Percentiles rank a stretch among this genome's conserved stretches.
Evolutionary conservation across 2,797 vertebrate species (phyloP).

Genomic region (Podarcis siculus): DNA sequence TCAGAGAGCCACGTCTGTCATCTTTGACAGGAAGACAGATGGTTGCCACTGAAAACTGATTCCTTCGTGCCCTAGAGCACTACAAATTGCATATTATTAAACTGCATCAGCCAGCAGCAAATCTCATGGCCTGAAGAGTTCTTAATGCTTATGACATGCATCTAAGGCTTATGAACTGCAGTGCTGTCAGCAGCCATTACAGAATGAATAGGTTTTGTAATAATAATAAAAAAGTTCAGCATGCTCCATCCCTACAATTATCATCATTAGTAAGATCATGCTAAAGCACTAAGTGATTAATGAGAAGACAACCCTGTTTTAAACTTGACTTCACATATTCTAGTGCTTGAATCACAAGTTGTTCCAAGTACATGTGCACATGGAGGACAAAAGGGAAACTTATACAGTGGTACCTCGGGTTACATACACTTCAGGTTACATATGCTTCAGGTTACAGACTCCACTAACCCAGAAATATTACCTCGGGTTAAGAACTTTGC

Average conservation of each 20-base stretch:
- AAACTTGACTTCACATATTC: conserved; percentile 14
- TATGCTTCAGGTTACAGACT: no score
- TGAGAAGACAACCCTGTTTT: background rate
- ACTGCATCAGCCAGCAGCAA: background rate
- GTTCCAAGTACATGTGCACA: background rate
- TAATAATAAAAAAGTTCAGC: background rate
- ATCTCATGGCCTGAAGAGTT: background rate
- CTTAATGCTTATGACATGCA: background rate
- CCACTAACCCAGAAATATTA: no score
- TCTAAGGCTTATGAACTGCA: conserved; percentile 1
- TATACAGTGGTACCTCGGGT: background rate
- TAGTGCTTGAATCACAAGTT: background rate
- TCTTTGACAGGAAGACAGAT: conserved; percentile 4
- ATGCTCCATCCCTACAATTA: background rate
- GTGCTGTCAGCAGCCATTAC: background rate
- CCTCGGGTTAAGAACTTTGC: no score
- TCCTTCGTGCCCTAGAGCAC: background rate
- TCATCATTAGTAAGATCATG: background rate
- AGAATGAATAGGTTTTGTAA: background rate
- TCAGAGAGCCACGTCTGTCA: background rate
- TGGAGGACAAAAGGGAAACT: background rate
- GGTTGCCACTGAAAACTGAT: background rate
- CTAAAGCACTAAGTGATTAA: background rate
- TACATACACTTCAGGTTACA: no score
- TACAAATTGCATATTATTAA: background rate